These are phyloP conservation scores for Reticulitermes lucifugus DNA, from an alignment of 2,888 invertebrate genomes.

Conservation along the genomic window DNA sequence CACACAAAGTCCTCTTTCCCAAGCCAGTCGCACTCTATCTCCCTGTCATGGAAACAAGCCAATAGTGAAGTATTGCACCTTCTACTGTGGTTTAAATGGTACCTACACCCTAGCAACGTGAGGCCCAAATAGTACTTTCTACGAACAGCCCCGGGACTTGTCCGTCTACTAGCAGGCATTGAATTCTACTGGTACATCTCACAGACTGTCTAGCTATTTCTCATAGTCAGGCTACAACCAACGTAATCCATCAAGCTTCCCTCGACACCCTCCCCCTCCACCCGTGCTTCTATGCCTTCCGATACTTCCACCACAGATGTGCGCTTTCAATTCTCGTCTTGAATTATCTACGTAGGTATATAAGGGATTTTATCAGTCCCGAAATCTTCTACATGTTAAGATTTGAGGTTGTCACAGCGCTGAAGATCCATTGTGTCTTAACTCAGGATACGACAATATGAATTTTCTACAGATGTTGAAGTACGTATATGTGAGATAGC, in stretches of 20 bases:
- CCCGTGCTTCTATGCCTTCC: background rate
- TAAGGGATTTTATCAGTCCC: no score
- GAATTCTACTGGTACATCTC: background rate
- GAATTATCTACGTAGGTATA: background rate
- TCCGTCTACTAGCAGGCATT: constrained; percentile 4
- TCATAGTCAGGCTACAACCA: constrained; percentile 45
- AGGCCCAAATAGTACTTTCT: background rate
- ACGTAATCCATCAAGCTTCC: constrained; percentile 43
- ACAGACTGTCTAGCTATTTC: constrained; percentile 35
- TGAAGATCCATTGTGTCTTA: no score
- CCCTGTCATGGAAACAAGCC: background rate
- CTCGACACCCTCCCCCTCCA: constrained; percentile 29
- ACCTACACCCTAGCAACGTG: background rate
- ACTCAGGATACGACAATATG: no score
- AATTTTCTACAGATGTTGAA: no score
- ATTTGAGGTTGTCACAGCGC: no score
- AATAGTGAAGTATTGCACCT: background rate
- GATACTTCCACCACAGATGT: constrained; percentile 8
- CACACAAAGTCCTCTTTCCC: background rate
- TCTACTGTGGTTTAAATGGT: background rate
- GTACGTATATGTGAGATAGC: no score
- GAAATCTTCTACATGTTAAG: no score
- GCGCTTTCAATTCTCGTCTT: background rate
- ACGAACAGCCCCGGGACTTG: background rate
- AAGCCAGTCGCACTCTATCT: background rate